Evolutionary conservation across 2,888 invertebrate genomes (phyloP).

Genomic region (Tortrix viridana): DNA sequence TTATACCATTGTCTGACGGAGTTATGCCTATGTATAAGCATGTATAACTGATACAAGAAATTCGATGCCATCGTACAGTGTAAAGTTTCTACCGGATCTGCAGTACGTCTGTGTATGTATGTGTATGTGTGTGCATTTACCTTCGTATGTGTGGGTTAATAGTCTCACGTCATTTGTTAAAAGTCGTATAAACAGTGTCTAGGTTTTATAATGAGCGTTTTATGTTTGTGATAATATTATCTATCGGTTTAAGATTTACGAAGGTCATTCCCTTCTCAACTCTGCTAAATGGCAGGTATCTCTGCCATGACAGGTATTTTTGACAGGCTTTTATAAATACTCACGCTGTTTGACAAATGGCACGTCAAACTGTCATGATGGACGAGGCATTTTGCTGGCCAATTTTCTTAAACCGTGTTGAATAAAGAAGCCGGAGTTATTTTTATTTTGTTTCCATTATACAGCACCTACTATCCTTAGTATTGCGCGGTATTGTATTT

Average conservation of each 20-base stretch:
- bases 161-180: constrained; percentile 20
- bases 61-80: constrained; percentile 29
- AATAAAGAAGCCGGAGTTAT: background rate
- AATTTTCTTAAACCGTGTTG: background rate
- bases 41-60: constrained; percentile 29
- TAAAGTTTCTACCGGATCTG: constrained; percentile 37
- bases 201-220: constrained; percentile 14
- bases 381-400: constrained; percentile 4
- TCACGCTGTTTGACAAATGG: constrained; percentile 17
- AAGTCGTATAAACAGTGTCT: constrained; percentile 18
- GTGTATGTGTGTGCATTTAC: constrained; percentile 29
- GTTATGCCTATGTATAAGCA: constrained; percentile 7
- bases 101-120: constrained; percentile 23
- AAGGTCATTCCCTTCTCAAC: constrained; percentile 29
- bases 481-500: constrained; percentile 7
- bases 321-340: constrained; percentile 19
- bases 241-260: constrained; percentile 5
- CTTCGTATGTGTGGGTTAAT: constrained; percentile 20
- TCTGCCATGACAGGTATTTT: constrained; percentile 15
- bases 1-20: constrained; percentile 35
- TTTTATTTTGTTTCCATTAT: constrained; percentile 10
- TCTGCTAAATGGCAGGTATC: constrained; percentile 10
- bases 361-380: constrained; percentile 19
- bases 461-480: constrained; percentile 3
- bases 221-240: constrained; percentile 11